Percentiles rank a stretch among this genome's conserved stretches.
phyloP scores from a whole-genome alignment of 2,797 vertebrate species.

The Melanotaenia nigrans region DNA sequence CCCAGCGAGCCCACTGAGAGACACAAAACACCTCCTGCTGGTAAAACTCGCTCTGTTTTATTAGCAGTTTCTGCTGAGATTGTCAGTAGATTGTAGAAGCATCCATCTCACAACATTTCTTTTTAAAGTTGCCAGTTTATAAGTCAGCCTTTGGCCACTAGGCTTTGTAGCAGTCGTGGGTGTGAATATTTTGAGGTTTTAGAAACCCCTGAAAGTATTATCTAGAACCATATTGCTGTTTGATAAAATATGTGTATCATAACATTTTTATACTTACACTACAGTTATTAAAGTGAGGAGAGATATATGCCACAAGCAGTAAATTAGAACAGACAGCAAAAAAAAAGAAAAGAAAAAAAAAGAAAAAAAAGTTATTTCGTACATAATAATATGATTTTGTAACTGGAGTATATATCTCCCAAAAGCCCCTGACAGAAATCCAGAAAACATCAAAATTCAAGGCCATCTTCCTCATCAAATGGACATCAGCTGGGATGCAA shows the following conservation, averaged over 20 bases:
- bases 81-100: slow-evolving; percentile 31
- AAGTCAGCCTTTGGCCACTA: slow-evolving; percentile 5
- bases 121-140: slow-evolving; percentile 19
- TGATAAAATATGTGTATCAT: slow-evolving; percentile 14
- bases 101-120: slow-evolving; percentile 22
- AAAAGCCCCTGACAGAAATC: slow-evolving; percentile 93
- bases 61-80: slow-evolving; percentile 26
- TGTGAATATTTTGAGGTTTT: slow-evolving; percentile 21
- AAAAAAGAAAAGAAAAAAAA: no score
- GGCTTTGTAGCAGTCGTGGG: slow-evolving; percentile 11
- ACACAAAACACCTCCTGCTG: slow-evolving; percentile 87
- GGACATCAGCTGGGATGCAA: slow-evolving; percentile 96
- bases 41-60: slow-evolving; percentile 72
- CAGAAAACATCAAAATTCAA: slow-evolving; percentile 88
- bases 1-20: slow-evolving; percentile 86
- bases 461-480: slow-evolving; percentile 91
- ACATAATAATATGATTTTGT: not conserved
- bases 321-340: not conserved
- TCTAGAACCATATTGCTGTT: slow-evolving; percentile 16
- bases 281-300: not conserved
- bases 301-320: slow-evolving; percentile 1
- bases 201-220: slow-evolving; percentile 19
- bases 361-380: no score
- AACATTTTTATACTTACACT: slow-evolving; percentile 11
- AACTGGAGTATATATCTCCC: slow-evolving; percentile 40